These are phyloP conservation scores for Trachelus troglodyta DNA, from an alignment of 2,888 invertebrate species.

Conservation along the genomic window DNA sequence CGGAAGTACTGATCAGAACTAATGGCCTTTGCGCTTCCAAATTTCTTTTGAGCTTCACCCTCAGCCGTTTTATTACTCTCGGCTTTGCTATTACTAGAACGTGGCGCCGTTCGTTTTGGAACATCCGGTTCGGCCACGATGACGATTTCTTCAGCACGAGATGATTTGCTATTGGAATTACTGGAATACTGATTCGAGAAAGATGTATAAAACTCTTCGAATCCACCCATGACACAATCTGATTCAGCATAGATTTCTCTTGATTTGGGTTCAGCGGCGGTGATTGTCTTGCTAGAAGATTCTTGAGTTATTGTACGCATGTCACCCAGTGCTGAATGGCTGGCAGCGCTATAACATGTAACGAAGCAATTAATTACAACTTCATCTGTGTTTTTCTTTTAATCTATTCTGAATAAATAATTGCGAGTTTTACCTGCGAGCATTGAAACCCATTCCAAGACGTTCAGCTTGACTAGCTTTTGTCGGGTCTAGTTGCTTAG, in stretches of 20 bases:
- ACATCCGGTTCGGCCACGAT: constrained; percentile 62
- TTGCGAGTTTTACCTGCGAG: constrained; percentile 65
- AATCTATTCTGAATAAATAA: neutral
- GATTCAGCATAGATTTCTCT: constrained; percentile 42
- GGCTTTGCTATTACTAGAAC: constrained; percentile 34
- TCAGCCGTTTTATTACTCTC: constrained; percentile 63
- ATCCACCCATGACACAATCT: constrained; percentile 47
- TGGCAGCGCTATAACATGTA: constrained; percentile 71
- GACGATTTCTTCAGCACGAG: constrained; percentile 65
- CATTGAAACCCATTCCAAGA: constrained; percentile 89
- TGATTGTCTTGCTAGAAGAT: constrained; percentile 61
- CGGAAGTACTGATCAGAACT: constrained; percentile 98
- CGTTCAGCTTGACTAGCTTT: constrained; percentile 92
- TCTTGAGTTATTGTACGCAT: constrained; percentile 94
- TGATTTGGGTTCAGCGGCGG: constrained; percentile 45
- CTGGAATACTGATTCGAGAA: constrained; percentile 46
- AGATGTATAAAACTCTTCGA: constrained; percentile 66
- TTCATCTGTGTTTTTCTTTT: neutral
- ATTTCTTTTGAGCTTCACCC: constrained; percentile 92
- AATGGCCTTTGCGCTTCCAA: constrained; percentile 96
- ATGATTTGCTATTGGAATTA: constrained; percentile 34
- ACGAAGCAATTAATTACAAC: constrained; percentile 17
- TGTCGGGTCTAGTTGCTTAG: constrained; percentile 79
- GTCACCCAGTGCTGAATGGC: constrained; percentile 89
- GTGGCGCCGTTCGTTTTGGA: constrained; percentile 44